Evolutionary conservation across 2,888 invertebrate genomes (phyloP).

Genomic region (Sesia apiformis): DNA sequence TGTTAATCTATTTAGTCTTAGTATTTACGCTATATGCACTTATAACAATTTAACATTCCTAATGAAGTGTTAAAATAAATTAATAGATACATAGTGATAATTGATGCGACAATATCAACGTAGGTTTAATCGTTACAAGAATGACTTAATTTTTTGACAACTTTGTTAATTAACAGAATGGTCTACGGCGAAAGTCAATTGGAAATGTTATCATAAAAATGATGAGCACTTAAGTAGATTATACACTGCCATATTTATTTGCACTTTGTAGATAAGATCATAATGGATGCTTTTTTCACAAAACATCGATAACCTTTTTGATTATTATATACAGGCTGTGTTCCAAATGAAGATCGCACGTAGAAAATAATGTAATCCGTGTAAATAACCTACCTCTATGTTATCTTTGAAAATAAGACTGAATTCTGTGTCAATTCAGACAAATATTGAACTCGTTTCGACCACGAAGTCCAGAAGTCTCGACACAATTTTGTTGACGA

Average conservation of each 20-base stretch:
- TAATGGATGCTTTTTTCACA: not conserved
- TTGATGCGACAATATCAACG: conserved; percentile 64
- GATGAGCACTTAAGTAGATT: not conserved
- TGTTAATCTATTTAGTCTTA: too few relatives aligned
- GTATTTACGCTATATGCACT: not conserved
- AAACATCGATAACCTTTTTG: not conserved
- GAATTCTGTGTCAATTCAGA: conserved; percentile 74
- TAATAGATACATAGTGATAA: conserved; percentile 39
- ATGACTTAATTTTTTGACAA: conserved; percentile 11
- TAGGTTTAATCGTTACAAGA: conserved; percentile 49
- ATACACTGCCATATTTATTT: not conserved
- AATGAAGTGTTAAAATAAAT: conserved; percentile 12
- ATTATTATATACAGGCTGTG: not conserved
- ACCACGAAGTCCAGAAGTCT: too few relatives aligned
- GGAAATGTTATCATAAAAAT: not conserved
- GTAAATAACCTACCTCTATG: conserved; percentile 62
- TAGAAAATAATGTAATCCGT: conserved; percentile 23
- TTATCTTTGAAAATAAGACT: conserved; percentile 64
- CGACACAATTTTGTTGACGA: too few relatives aligned
- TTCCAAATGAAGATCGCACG: conserved; percentile 7
- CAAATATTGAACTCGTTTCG: conserved; percentile 3
- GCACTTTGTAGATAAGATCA: not conserved
- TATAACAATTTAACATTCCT: conserved; percentile 10
- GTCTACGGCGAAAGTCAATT: conserved; percentile 2
- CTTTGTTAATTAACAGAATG: not conserved